Evolutionary conservation across 2,113 vertebrate species (phyloP), one percentile per base, ranked within the genome.

Genomic region (Phylloscopus whistleri): DNA sequence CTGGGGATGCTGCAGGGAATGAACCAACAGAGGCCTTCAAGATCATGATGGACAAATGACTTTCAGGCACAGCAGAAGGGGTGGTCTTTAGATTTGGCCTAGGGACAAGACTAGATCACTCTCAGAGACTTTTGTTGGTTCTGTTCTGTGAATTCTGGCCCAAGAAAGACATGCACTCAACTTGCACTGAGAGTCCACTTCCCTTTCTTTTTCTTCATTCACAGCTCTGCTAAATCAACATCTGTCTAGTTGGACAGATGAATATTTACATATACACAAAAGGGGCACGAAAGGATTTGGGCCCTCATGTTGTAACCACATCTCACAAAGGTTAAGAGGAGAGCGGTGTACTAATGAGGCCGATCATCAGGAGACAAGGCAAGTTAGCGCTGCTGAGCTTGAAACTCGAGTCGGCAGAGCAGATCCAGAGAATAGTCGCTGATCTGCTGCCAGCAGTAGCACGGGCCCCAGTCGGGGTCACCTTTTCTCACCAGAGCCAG

Each of bases 31-130:
- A 85, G 16, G 7, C 11, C 53, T 92, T 79, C 48, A 56, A 28
- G 23, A 63, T 70, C 16, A 17, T 6, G 9, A 79, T 68, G 48
- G 39, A 62, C 28, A 64, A 85, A 75, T 44, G 20, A 62, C 18
- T 77, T 33, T 62, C 24, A 33, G 37, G 30, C 18, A 62, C 0
- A 0, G 23, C 17, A 51, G 48, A 70, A 59, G 19, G 64, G 5
- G 5, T 33, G 59, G 43, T 66, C 28, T 49, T 69, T 39, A 30
- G 22, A 74, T 69, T 46, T 73, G 59, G 33, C 35, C 55, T 21
- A 20, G n/a, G 26, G 20, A 74, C 17, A 37, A 51, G 14, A 77
- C 62, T 39, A 58, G 51, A 35, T 69, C 31, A 16, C 22, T 56
- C n/a, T 74, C 11, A 28, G 55, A 26, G 46, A 43, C 16, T 59